Evolutionary conservation across 2,113 vertebrate species (phyloP).

Genomic region (Paradisaea rubra): DNA sequence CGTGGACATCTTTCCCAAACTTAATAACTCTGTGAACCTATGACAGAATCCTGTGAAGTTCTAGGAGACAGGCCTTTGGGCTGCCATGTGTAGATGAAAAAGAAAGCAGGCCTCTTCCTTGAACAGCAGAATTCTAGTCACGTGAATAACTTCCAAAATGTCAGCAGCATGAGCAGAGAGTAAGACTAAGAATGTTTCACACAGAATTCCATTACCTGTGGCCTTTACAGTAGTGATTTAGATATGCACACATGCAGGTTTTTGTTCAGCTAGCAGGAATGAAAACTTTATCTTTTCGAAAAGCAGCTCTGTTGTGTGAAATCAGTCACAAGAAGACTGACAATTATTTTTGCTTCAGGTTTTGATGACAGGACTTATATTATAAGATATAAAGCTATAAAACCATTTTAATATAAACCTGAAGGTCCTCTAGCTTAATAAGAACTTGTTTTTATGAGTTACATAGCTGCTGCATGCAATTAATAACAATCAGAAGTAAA

Average conservation of each 20-base stretch:
- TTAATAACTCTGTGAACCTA: background rate
- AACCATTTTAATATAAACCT: background rate
- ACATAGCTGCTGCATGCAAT: background rate
- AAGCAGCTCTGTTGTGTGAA: background rate
- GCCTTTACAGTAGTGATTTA: background rate
- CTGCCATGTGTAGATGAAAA: background rate
- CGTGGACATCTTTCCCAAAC: background rate
- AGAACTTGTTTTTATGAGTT: background rate
- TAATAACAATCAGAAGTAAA: background rate
- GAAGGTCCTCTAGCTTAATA: background rate
- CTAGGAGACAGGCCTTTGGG: background rate
- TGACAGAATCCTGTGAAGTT: background rate
- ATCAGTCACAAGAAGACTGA: background rate
- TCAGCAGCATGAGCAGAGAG: background rate
- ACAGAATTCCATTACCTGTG: background rate
- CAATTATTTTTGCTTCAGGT: background rate
- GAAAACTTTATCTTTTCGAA: background rate
- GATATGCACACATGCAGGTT: fast-evolving
- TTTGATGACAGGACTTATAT: background rate
- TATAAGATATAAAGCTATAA: background rate
- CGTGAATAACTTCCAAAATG: background rate
- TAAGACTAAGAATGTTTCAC: background rate
- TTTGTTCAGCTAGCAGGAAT: background rate
- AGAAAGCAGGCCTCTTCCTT: background rate
- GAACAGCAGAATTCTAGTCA: background rate